Evolutionary conservation across 2,797 vertebrate species (phyloP).

Genomic region (Spinus pinus): DNA sequence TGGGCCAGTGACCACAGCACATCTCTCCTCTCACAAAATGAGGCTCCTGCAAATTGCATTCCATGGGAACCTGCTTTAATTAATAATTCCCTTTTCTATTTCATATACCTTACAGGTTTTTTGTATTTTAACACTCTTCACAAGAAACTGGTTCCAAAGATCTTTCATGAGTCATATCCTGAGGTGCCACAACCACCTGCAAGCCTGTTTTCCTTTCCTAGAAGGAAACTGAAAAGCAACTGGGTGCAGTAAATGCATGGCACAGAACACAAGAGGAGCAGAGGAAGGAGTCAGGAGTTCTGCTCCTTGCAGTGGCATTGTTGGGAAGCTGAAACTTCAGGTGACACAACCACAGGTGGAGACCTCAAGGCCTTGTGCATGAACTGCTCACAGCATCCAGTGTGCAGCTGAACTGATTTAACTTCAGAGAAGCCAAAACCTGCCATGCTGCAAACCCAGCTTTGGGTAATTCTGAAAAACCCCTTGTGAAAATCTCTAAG

Average conservation of each 20-base stretch:
- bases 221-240: background rate
- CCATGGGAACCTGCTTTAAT: background rate
- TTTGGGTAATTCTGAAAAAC: background rate
- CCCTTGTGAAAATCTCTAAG: background rate
- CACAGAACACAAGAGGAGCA: background rate
- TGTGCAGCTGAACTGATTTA: rapidly evolving
- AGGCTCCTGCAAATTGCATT: background rate
- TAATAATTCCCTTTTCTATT: background rate
- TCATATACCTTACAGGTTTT: rapidly evolving
- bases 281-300: background rate
- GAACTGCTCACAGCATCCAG: background rate
- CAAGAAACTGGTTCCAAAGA: background rate
- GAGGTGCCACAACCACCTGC: background rate
- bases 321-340: background rate
- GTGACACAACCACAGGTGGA: background rate
- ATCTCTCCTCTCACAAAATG: background rate
- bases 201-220: background rate
- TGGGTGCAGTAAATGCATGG: background rate
- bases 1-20: background rate
- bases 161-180: rapidly evolving
- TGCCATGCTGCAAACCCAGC: background rate
- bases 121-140: background rate
- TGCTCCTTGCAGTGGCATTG: background rate
- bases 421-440: background rate
- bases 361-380: background rate